These are phyloP conservation scores for Lymantria dispar DNA, from an alignment of 2,888 invertebrate species.

Conservation along the genomic window DNA sequence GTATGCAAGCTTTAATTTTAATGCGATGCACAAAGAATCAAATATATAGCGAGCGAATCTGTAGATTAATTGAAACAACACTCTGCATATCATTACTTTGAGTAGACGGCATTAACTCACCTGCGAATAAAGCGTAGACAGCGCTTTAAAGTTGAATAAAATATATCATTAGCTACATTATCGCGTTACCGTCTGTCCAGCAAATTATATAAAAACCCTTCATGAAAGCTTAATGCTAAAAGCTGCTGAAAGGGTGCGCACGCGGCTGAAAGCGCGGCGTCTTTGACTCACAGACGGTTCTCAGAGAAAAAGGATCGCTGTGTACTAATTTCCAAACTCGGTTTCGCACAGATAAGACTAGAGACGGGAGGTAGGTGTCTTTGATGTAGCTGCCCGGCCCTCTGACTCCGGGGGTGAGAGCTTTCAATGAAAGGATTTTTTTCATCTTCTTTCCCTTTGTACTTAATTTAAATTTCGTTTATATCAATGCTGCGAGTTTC, in stretches of 20 bases:
- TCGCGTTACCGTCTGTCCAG: conserved; percentile 53
- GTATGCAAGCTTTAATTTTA: background rate
- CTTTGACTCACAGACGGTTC: conserved; percentile 42
- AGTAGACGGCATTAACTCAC: conserved; percentile 36
- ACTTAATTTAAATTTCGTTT: conserved; percentile 83
- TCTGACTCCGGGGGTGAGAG: conserved; percentile 78
- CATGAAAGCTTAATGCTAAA: conserved; percentile 71
- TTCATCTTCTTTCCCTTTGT: conserved; percentile 82
- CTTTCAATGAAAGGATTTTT: conserved; percentile 83
- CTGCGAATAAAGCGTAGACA: conserved; percentile 40
- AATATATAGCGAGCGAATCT: background rate
- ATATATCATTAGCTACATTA: conserved; percentile 72
- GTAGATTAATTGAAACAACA: conserved; percentile 30
- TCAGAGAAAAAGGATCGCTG: conserved; percentile 57
- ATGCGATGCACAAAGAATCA: background rate
- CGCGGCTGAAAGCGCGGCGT: conserved; percentile 62
- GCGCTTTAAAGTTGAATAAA: conserved; percentile 60
- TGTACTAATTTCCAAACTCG: conserved; percentile 80
- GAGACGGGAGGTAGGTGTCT: conserved; percentile 75
- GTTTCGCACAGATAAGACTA: conserved; percentile 78
- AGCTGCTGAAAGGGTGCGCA: conserved; percentile 71
- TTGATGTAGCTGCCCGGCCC: conserved; percentile 80
- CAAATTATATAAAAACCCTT: conserved; percentile 62
- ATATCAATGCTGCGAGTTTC: conserved; percentile 82
- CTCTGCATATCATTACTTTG: conserved; percentile 37